Evolutionary conservation across 1,140 invertebrate species (phyloP).

Genomic region (Drosophila lini): DNA sequence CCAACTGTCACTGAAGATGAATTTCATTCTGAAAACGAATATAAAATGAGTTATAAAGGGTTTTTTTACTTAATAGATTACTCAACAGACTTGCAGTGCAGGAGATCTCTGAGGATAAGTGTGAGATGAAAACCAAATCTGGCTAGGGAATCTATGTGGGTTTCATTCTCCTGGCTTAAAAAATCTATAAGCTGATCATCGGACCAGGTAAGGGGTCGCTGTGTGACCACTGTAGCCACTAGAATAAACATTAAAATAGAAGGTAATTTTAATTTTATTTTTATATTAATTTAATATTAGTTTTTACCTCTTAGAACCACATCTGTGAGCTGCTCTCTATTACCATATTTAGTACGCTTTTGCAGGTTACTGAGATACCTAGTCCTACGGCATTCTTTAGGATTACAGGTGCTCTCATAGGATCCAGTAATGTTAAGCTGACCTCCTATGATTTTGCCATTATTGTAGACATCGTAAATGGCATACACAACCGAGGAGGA

Average conservation of each 20-base stretch:
- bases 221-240: conserved; percentile 72
- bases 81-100: conserved; percentile 52
- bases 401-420: conserved; percentile 56
- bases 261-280: no score
- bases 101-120: conserved; percentile 45
- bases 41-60: not conserved
- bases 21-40: conserved; percentile 50
- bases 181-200: conserved; percentile 31
- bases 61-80: not conserved
- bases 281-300: no score
- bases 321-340: conserved; percentile 65
- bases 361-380: conserved; percentile 59
- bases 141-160: conserved; percentile 57
- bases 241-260: rapidly evolving
- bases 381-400: conserved; percentile 10
- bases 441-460: conserved; percentile 72
- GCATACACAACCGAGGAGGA: conserved; percentile 14
- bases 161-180: conserved; percentile 51
- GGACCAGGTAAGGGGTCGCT: conserved; percentile 46
- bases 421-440: conserved; percentile 68
- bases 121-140: conserved; percentile 66
- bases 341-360: conserved; percentile 55
- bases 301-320: conserved; percentile 52
- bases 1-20: conserved; percentile 66
- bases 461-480: conserved; percentile 75